phyloP scores from a whole-genome alignment of 2,797 vertebrate species.

The Poliocrania exsul region DNA sequence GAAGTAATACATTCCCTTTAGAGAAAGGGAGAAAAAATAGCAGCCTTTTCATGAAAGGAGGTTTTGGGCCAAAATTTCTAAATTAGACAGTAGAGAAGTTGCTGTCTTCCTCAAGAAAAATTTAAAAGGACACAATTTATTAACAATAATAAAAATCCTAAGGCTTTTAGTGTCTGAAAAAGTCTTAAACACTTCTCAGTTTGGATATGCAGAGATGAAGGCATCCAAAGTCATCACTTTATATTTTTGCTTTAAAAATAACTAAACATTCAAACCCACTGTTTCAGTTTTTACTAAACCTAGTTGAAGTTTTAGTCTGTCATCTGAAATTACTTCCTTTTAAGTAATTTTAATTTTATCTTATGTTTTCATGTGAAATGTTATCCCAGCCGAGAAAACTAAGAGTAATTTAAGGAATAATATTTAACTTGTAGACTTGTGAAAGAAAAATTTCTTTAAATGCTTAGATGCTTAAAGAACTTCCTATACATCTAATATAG shows the following conservation, averaged over 20 bases:
- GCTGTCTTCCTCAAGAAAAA: background rate
- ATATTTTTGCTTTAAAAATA: background rate
- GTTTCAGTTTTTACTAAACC: background rate
- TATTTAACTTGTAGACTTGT: background rate
- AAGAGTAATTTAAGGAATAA: background rate
- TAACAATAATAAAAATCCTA: too few species aligned
- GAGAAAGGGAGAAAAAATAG: background rate
- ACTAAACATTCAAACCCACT: background rate
- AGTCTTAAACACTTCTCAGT: background rate
- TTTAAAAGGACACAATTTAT: background rate
- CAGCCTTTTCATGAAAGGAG: background rate
- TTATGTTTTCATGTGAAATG: background rate
- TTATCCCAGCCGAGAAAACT: background rate
- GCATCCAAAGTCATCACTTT: background rate
- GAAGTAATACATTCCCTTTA: background rate
- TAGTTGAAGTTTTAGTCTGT: background rate
- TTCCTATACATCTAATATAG: rapidly evolving
- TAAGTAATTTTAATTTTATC: background rate
- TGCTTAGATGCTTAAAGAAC: background rate
- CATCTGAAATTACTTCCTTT: background rate
- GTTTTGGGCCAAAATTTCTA: background rate
- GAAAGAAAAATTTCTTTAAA: background rate
- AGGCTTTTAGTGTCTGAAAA: background rate
- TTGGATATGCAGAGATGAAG: background rate
- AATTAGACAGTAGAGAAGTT: background rate